Evolutionary conservation across 2,888 invertebrate genomes (phyloP), one percentile per base, ranked within the genome.

Genomic region (Drosophila longiperda): DNA sequence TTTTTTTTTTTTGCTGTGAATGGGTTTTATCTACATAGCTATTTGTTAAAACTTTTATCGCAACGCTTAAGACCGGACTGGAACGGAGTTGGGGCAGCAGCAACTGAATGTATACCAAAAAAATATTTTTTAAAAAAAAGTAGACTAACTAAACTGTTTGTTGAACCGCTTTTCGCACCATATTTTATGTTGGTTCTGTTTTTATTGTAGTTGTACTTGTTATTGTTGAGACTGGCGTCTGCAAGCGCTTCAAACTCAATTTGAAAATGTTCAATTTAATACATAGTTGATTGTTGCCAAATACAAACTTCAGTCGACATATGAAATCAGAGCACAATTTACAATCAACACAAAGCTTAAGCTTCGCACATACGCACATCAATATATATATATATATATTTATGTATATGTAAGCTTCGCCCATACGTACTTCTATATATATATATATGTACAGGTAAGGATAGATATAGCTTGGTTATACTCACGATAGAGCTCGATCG

Each of bases 401-500:
- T 23, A 26, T 12, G 8, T 3, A 32, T 12, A 38, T 49, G 26
- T 3, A 26, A 26, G 26, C 26, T 26, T 26, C 26, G 32, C 15
- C 20, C 15, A 6, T 20, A n/a, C 12, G 29, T 17, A 26, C 9
- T 11, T 12, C 3, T 15, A 34, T 7, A 9, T 15, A 9, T 3
- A 32, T 17, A 26, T 49, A 15, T 32, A 8, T 15, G 3, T 17
- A 12, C 12, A 20, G 20, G 23, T 53, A 20, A 33, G 32, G 36
- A 17, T 23, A 26, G 0, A 36, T 23, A 38, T 8, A 26, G 12
- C 33, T 26, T 23, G 9, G 23, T 1, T 34, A 52, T 90, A 95
- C 95, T 95, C 92, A 97, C 97, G 94, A 90, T 96, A 95, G 93
- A 97, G 95, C 92, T 96, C 96, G 82, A 97, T 95, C 82, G 95